phyloP scores from a whole-genome alignment of 2,797 vertebrate species.

The Sebastes taczanowskii region DNA sequence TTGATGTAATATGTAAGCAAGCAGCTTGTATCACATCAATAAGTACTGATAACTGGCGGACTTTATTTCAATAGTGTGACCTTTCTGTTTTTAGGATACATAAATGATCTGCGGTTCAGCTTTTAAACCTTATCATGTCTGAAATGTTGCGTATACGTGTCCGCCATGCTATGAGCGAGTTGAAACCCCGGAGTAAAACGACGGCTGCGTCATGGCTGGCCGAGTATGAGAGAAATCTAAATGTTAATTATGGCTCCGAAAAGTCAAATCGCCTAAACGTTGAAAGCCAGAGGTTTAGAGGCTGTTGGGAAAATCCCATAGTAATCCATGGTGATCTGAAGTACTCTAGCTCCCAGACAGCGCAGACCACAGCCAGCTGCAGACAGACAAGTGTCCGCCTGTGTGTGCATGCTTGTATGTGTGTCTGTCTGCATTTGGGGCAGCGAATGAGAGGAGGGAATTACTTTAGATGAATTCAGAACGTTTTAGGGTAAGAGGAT shows the following conservation, averaged over 20 bases:
- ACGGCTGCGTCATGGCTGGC: conserved; percentile 23
- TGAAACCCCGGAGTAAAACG: conserved; percentile 12
- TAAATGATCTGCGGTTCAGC: neutral
- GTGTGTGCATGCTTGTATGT: neutral
- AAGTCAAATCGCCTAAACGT: conserved; percentile 67
- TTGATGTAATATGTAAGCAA: neutral
- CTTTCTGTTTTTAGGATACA: neutral
- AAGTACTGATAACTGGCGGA: neutral
- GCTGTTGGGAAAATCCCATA: conserved; percentile 69
- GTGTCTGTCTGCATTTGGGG: conserved; percentile 33
- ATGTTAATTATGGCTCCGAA: conserved; percentile 71
- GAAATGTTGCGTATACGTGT: neutral
- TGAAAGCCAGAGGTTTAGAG: conserved; percentile 70
- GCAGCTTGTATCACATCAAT: neutral
- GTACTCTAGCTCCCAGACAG: conserved; percentile 58
- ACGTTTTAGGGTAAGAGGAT: conserved; percentile 61
- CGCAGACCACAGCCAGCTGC: conserved; percentile 45
- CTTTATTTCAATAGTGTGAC: neutral
- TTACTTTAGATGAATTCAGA: conserved; percentile 62
- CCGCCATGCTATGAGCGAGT: neutral
- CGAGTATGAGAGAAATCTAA: conserved; percentile 42
- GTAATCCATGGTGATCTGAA: conserved; percentile 73
- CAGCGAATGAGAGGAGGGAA: conserved; percentile 48
- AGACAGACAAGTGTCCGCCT: conserved; percentile 41
- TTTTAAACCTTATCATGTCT: neutral